Percentiles rank a stretch among this genome's conserved stretches.
phyloP scores from a whole-genome alignment of 2,888 invertebrate genomes.

The Lymantria monacha region DNA sequence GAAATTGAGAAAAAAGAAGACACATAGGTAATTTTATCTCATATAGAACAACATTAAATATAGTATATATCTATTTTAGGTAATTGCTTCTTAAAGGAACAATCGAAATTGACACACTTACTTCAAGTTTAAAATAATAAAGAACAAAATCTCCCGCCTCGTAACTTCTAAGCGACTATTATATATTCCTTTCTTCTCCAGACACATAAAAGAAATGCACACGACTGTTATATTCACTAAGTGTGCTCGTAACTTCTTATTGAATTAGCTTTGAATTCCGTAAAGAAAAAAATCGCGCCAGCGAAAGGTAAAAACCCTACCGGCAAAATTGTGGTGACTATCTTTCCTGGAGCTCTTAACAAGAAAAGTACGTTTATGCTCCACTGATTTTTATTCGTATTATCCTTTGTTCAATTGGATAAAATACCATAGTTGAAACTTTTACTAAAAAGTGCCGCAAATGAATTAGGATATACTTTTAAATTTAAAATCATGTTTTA shows the following conservation, averaged over 20 bases:
- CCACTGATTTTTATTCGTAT: constrained; percentile 71
- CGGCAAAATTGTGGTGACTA: constrained; percentile 66
- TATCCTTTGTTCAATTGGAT: constrained; percentile 73
- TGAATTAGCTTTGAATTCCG: constrained; percentile 63
- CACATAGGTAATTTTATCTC: no score
- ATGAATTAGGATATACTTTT: constrained; percentile 71
- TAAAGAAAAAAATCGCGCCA: constrained; percentile 47
- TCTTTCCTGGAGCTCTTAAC: constrained; percentile 57
- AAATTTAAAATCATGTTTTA: constrained; percentile 59
- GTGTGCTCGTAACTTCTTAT: constrained; percentile 64
- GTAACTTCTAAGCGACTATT: constrained; percentile 23
- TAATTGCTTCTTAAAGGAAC: constrained; percentile 29
- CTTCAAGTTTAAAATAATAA: constrained; percentile 56
- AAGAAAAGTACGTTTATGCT: constrained; percentile 66
- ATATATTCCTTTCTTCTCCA: constrained; percentile 30
- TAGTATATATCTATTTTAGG: background rate
- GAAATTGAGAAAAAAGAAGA: no score
- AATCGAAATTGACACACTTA: constrained; percentile 43
- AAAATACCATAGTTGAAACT: constrained; percentile 64
- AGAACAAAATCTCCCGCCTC: constrained; percentile 41
- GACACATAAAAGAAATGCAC: constrained; percentile 36
- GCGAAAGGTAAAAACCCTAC: constrained; percentile 61
- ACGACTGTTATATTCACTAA: constrained; percentile 40
- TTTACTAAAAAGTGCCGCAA: constrained; percentile 62
- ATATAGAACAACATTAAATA: constrained; percentile 1